These are phyloP conservation scores for Trachops cirrhosus DNA, from an alignment of 2,797 vertebrate genomes.

Conservation along the genomic window DNA sequence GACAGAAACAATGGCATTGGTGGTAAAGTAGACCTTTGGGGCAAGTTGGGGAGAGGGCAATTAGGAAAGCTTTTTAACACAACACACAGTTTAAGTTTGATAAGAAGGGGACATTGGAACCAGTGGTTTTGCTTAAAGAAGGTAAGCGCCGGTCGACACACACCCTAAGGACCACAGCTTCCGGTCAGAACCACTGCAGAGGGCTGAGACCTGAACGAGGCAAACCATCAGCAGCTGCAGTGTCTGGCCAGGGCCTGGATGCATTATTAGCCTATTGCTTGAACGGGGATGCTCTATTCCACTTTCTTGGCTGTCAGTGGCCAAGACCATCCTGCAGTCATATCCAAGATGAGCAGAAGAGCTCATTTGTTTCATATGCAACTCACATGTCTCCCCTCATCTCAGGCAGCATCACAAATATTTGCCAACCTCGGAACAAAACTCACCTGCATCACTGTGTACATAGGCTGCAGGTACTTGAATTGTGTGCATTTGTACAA, in stretches of 20 bases:
- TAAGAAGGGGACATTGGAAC: background rate
- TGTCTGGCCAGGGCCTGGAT: background rate
- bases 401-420: background rate
- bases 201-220: background rate
- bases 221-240: background rate
- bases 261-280: background rate
- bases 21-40: background rate
- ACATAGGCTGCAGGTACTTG: background rate
- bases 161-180: background rate
- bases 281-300: background rate
- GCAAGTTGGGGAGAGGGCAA: background rate
- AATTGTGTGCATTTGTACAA: background rate
- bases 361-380: background rate
- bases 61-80: background rate
- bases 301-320: background rate
- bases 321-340: background rate
- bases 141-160: background rate
- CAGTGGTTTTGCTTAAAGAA: background rate
- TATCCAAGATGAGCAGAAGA: background rate
- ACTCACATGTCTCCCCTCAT: background rate
- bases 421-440: conserved; percentile 2
- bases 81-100: background rate
- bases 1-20: conserved; percentile 21
- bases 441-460: background rate
- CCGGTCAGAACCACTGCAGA: background rate